Conservation (phyloP, 2,888 invertebrate genomes). For the Ernsta delagoae region DNA sequence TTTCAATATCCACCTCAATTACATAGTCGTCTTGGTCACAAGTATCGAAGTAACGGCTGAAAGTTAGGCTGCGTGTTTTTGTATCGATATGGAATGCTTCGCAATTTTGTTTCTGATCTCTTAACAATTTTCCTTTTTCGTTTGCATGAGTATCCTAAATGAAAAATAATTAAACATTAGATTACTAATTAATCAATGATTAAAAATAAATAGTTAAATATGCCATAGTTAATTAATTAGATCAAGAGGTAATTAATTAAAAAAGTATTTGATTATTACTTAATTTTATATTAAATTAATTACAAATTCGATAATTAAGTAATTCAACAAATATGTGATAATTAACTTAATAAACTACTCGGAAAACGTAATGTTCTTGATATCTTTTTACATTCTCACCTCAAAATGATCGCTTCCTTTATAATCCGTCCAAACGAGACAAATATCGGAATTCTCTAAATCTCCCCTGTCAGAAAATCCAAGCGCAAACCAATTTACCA, state of each 20-base stretch:
- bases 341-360: too few relatives aligned
- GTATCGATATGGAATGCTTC: constrained; percentile 82
- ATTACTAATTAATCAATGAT: background rate
- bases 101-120: constrained; percentile 91
- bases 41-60: constrained; percentile 92
- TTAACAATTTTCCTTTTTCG: constrained; percentile 86
- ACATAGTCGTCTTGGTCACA: constrained; percentile 94
- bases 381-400: constrained; percentile 49
- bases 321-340: too few relatives aligned
- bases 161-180: constrained; percentile 1
- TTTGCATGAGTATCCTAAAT: constrained; percentile 90
- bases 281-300: too few relatives aligned
- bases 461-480: constrained; percentile 95
- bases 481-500: constrained; percentile 90
- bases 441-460: constrained; percentile 90
- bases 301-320: too few relatives aligned
- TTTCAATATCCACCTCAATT: constrained; percentile 85
- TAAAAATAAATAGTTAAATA: background rate
- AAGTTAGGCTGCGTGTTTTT: constrained; percentile 89
- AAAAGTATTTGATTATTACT: too few relatives aligned
- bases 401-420: constrained; percentile 82
- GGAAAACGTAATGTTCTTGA: too few relatives aligned
- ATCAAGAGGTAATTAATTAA: too few relatives aligned
- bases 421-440: constrained; percentile 91
- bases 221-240: too few relatives aligned